Evolutionary conservation across 2,797 vertebrate species (phyloP).

Genomic region (Rhinatrema bivittatum): DNA sequence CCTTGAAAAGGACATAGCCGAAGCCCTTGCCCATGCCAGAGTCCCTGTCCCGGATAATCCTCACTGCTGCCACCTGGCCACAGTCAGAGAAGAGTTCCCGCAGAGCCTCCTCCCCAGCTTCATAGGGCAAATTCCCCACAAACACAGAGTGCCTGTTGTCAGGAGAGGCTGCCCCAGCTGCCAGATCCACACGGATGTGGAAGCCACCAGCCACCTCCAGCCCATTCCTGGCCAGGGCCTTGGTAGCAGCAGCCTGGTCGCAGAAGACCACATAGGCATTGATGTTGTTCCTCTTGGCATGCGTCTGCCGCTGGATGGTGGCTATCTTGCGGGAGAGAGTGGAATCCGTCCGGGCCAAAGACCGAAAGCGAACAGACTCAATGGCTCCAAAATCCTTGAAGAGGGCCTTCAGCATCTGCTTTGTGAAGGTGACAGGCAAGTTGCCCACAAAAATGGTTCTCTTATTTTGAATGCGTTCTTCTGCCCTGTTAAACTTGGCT

Average conservation of each 20-base stretch:
- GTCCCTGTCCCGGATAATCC: constrained; percentile 73
- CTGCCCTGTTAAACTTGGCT: constrained; percentile 23
- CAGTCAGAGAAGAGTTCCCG: constrained; percentile 75
- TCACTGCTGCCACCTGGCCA: constrained; percentile 66
- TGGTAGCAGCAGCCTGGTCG: constrained; percentile 54
- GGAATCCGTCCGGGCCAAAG: constrained; percentile 81
- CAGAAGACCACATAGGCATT: constrained; percentile 90
- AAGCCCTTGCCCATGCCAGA: constrained; percentile 88
- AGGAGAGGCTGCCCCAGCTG: constrained; percentile 41
- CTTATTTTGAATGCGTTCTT: constrained; percentile 57
- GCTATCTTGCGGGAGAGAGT: constrained; percentile 74
- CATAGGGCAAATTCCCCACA: constrained; percentile 85
- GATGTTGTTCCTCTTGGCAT: constrained; percentile 75
- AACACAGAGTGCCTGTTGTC: constrained; percentile 83
- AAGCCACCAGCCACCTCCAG: constrained; percentile 72
- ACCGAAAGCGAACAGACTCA: background rate
- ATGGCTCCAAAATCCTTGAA: background rate
- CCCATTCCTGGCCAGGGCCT: constrained; percentile 81
- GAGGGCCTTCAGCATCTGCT: constrained; percentile 57
- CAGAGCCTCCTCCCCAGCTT: constrained; percentile 58
- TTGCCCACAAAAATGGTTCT: constrained; percentile 92
- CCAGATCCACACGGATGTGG: constrained; percentile 80
- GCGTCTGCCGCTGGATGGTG: constrained; percentile 77
- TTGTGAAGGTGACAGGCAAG: constrained; percentile 68
- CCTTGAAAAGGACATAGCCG: constrained; percentile 60